Conservation (phyloP, 1,140 invertebrate species). For the Drosophila burlai region DNA sequence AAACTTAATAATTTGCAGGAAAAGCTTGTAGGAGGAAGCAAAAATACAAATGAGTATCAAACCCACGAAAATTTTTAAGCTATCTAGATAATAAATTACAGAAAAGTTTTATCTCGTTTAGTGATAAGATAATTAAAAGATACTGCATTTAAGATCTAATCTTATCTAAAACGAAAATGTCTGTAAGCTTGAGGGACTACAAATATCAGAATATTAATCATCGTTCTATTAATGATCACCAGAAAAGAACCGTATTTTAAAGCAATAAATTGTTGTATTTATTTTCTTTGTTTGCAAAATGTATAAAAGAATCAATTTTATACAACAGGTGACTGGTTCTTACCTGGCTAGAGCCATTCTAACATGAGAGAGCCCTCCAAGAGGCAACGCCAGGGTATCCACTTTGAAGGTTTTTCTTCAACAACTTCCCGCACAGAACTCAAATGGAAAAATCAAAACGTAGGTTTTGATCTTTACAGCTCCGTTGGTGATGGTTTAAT, state of each 20-base stretch:
- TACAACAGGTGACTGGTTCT: conserved; percentile 55
- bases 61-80: background rate
- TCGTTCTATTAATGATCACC: background rate
- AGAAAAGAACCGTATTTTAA: too few relatives aligned
- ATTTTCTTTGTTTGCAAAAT: too few relatives aligned
- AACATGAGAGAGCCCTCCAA: conserved; percentile 87
- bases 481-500: conserved; percentile 3
- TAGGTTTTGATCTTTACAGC: conserved; percentile 27
- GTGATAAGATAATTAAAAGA: conserved; percentile 1
- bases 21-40: background rate
- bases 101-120: background rate
- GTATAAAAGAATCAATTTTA: background rate
- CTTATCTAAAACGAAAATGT: background rate
- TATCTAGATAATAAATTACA: background rate
- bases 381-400: conserved; percentile 87
- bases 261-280: background rate
- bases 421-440: conserved; percentile 43
- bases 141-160: background rate
- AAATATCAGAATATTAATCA: conserved; percentile 2
- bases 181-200: background rate
- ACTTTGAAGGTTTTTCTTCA: conserved; percentile 85
- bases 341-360: conserved; percentile 88
- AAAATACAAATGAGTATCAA: background rate
- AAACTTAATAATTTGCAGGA: background rate
- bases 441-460: conserved; percentile 44